Evolutionary conservation across 2,888 invertebrate species (phyloP), one percentile per base, ranked within the genome.

Genomic region (Proisotoma minuta): DNA sequence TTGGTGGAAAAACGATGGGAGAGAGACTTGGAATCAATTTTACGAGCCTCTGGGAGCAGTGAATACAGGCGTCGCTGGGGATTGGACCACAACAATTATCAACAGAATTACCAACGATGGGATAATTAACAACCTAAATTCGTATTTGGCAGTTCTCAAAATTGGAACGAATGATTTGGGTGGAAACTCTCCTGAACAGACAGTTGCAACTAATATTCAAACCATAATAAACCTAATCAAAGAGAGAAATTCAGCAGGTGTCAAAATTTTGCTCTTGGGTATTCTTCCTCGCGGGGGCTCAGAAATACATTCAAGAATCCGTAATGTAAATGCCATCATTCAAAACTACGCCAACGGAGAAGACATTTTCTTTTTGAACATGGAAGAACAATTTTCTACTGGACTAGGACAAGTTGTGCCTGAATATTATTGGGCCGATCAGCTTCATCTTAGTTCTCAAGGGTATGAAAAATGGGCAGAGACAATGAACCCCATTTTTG

Each of bases 121-220:
- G 8, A 54, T 47, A 12, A 59, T 67, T 10, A 51, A 67, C 50
- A 56, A 58, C 18, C 29, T 59, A 1, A 28, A 67, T 29, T 23
- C 62, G 1, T 39, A 62, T 22, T 12, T 57, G 12, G 63, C 60
- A 1, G 60, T 62, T 12, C 53, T 67, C 2, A 50, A 49, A 34
- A 62, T 67, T 18, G 67, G 67, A n/a, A 60, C 60, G 1, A 67
- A 67, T 48, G 67, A 67, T 29, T 20, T 67, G 15, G 15, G 22
- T 28, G 57, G 57, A 12, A 15, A 29, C 3, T 15, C 23, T 8
- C 51, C 34, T 2, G 57, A 47, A 2, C 28, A 43, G 8, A 34
- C 57, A 1, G 51, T 59, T 1, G 40, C 24, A 4, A 26, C 48
- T 20, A 64, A 67, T 23, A 62, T 58, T 26, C 39, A 28, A 12